Evolutionary conservation across 2,113 vertebrate species (phyloP), one percentile per base, ranked within the genome.

Genomic region (Tichodroma muraria): DNA sequence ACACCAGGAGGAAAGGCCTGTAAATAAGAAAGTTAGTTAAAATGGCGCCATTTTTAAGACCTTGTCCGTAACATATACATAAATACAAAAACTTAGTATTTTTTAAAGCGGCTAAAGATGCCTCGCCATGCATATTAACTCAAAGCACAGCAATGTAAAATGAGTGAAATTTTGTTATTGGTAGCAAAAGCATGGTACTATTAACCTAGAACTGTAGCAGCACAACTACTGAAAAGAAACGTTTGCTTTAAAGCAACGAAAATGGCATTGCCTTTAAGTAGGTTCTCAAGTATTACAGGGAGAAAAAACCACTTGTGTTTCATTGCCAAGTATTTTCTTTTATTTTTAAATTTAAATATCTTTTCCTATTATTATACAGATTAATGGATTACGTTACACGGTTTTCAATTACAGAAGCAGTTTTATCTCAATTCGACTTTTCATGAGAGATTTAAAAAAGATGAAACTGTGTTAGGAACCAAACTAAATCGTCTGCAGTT

Each of bases 1-100:
- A 99, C 97, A 96, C 99, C 98, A 56, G 99, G 99, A 96, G 99
- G 99, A 97, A 99, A 99, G 83, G 98, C 99, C 99, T 99, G 92
- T 19, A 83, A 96, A 96, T 44, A 93, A 97, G 96, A 92, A 95
- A 97, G 79, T 84, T 92, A 93, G 97, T 77, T 97, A 91, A 76
- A 96, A 66, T 60, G 88, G 93, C n/a, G 42, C 72, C 80, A 75
- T 91, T 90, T 95, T 97, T 94, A 75, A 91, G 96, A 92, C 45
- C 1, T 11, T 89, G 69, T 88, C 50, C 1, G 13, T 47, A 49
- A 90, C 79, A 93, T 21, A 80, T 22, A 95, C 85, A 65, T 95
- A 94, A 93, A 97, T 95, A 97, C 89, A 96, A 95, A 95, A 97
- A 96, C 75, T 94, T 96, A 65, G 28, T 94, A 86, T 89, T 94